Conservation (phyloP, 1,140 invertebrate species). For the Zelostemma sp. region DNA sequence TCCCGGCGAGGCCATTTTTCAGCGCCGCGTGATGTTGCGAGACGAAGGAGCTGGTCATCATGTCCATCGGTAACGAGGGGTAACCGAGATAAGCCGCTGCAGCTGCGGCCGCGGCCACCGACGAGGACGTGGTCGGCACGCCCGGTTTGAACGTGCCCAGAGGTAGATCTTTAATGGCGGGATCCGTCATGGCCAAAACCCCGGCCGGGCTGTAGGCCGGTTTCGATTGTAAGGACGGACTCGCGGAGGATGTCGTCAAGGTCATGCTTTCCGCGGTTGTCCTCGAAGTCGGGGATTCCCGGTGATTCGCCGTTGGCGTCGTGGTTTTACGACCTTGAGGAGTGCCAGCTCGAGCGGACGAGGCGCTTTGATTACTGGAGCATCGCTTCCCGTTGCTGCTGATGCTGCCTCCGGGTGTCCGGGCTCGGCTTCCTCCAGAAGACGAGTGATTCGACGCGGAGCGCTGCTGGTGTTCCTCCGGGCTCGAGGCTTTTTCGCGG, state of each 20-base stretch:
- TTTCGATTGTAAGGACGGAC: constrained; percentile 71
- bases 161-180: constrained; percentile 75
- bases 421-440: constrained; percentile 42
- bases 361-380: constrained; percentile 76
- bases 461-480: constrained; percentile 43
- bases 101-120: constrained; percentile 70
- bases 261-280: constrained; percentile 12
- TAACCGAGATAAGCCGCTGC: constrained; percentile 67
- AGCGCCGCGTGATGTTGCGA: constrained; percentile 79
- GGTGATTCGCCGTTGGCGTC: constrained; percentile 59
- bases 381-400: constrained; percentile 62
- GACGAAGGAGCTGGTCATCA: constrained; percentile 80
- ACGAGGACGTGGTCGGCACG: constrained; percentile 69
- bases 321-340: constrained; percentile 72
- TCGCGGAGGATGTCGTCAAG: constrained; percentile 36
- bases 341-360: constrained; percentile 73
- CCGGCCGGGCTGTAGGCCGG: constrained; percentile 61
- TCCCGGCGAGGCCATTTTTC: constrained; percentile 72
- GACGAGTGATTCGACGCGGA: constrained; percentile 58
- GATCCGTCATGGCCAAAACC: constrained; percentile 67
- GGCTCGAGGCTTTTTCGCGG: constrained; percentile 59
- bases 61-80: constrained; percentile 75
- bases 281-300: constrained; percentile 68
- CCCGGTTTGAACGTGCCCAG: constrained; percentile 77
- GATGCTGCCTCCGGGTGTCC: constrained; percentile 58